Evolutionary conservation across 2,797 vertebrate genomes (phyloP).

Genomic region (Rhodeus uyekii): DNA sequence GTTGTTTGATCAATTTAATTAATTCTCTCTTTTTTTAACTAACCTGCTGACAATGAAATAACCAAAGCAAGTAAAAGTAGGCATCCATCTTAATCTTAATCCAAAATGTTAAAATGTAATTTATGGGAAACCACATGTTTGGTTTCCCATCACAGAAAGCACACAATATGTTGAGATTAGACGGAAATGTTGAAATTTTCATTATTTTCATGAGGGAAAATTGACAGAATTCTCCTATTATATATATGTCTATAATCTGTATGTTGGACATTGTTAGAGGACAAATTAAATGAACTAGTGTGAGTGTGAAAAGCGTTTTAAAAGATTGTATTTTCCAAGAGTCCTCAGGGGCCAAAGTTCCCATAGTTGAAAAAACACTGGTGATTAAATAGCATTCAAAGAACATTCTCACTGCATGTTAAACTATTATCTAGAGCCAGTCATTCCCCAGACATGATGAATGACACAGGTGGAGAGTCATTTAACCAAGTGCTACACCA

Average conservation of each 20-base stretch:
- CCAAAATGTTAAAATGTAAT: background rate
- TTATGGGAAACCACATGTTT: no score
- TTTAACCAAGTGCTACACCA: background rate
- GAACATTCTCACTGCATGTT: background rate
- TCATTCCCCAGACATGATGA: conserved; percentile 26
- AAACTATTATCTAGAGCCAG: conserved; percentile 33
- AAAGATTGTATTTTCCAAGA: background rate
- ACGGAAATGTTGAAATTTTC: no score
- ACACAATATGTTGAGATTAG: background rate
- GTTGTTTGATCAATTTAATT: background rate
- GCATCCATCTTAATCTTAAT: background rate
- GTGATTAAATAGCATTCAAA: conserved; percentile 23
- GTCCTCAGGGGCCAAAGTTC: background rate
- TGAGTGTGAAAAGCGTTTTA: background rate
- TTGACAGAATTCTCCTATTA: background rate
- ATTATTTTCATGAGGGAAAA: no score
- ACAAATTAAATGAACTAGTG: conserved; percentile 6
- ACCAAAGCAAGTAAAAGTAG: background rate
- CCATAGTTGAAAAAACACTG: conserved; percentile 6
- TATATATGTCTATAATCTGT: background rate
- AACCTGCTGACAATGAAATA: background rate
- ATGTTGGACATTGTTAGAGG: background rate
- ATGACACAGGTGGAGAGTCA: conserved; percentile 13
- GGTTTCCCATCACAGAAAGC: background rate
- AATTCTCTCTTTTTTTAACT: background rate